Base-by-base conservation (phyloP, 2,888 invertebrate species). In the Himalopsyche anomala region DNA sequence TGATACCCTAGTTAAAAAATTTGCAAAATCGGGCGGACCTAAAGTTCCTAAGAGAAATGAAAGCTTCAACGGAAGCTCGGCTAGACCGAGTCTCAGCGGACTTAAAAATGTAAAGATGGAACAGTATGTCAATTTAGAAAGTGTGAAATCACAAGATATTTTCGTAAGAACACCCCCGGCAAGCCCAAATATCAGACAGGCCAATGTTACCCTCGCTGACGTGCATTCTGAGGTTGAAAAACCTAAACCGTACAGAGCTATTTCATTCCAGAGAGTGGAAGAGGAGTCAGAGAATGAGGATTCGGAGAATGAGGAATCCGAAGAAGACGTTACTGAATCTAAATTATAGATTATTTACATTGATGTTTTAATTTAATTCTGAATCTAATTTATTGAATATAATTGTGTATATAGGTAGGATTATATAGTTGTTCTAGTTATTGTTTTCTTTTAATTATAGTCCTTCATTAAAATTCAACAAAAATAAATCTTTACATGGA, bases 1-100 rank as follows among this genome's bases (percentile, higher is more conserved):
- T 87, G 92, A 91, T 38, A 92, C 92, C 87, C 92, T 93, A 86
- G 92, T 93, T 87, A 90, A 92, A 86, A 92, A 92, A 89, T 89
- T 92, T 56, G 92, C 91, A 0, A 91, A 91, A 84, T 91, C 92
- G 87, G 91, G 90, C 62, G 92, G 92, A 51, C 92, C 91, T 81
- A 92, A 92, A 87, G 89, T 93, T 86, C 92, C 92, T 19, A 91
- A 91, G 12, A 90, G 92, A 84, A 91, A 90, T 69, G 92, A 92
- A 82, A 91, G 90, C 86, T 85, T 88, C 81, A 87, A 56, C 62
- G 84, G 83, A 17, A 84, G 19, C 55, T 15, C 45, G 3, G 40
- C 17, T 56, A 83, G 83, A 45, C 87, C 88, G 2, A 55, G 86
- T 45, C 42, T 80, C 9, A 88, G 87, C 54, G 85, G 86, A 17